Evolutionary conservation across 2,113 vertebrate species (phyloP), one percentile per base, ranked within the genome.

Genomic region (Mastomys coucha): DNA sequence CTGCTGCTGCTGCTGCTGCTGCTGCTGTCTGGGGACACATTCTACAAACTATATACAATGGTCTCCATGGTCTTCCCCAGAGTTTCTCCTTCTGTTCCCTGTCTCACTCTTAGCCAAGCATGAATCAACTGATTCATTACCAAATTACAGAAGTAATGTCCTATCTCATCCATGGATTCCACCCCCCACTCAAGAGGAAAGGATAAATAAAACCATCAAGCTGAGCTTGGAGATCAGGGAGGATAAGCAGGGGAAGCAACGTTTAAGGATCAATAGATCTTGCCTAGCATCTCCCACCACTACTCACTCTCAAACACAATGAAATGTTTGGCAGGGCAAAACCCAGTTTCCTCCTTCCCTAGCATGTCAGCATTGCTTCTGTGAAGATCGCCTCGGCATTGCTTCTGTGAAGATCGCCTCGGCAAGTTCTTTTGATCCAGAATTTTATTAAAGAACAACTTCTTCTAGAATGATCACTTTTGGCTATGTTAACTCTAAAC

Each of bases 361-460:
- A 65, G 39, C 73, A 60, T n/a, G 20, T 60, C 51, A 60, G 39
- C 31, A 16, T 31, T 76, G 22, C 58, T n/a, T n/a, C n/a, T n/a
- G n/a, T n/a, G n/a, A n/a, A n/a, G n/a, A n/a, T n/a, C n/a, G n/a
- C n/a, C n/a, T 60, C 49, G 51, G 42, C 31, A 17, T 31, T 76
- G 22, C 58, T 87, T 87, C 67, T 92, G 78, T 56, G 51, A 81
- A 53, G 80, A 58, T 53, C 19, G 24, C 81, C 45, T 33, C 85
- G 90, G 88, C 14, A 42, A 78, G 42, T 67, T 69, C 77, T 89
- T 91, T 93, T 51, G 13, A 89, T 72, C 73, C 16, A 84, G 69
- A 84, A 85, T 31, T 69, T 80, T 75, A 80, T 70, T 86, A 75
- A 76, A 89, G 49, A 86, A 80, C 69, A 93, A 45, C 69, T 56